These are phyloP conservation scores for Scaptodrosophila lebanonensis DNA, from an alignment of 1,140 invertebrate genomes.

Conservation along the genomic window DNA sequence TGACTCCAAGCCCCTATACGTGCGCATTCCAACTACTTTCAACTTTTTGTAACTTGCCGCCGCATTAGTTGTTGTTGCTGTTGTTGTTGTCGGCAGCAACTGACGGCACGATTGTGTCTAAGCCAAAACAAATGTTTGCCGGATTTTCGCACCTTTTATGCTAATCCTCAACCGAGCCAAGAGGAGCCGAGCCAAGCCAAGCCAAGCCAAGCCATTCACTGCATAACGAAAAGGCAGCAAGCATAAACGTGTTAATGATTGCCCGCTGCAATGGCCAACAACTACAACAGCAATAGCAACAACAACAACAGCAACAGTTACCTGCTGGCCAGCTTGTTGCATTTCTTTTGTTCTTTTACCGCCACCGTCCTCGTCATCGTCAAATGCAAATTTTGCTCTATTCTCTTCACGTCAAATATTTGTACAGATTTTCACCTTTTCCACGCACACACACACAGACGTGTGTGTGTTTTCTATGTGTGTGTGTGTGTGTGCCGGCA, in stretches of 20 bases:
- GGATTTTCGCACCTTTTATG: conserved; percentile 61
- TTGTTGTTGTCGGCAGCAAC: not conserved
- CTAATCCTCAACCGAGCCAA: conserved; percentile 25
- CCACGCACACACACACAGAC: not conserved
- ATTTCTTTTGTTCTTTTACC: conserved; percentile 63
- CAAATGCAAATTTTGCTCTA: conserved; percentile 68
- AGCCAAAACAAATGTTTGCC: conserved; percentile 32
- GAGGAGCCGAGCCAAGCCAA: conserved; percentile 8
- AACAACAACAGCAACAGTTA: conserved; percentile 33
- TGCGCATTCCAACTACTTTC: conserved; percentile 37
- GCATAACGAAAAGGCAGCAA: not conserved
- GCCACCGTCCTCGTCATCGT: conserved; percentile 10
- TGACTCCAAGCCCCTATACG: too few species aligned
- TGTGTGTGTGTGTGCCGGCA: conserved; percentile 5
- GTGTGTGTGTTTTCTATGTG: not conserved
- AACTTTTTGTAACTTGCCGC: conserved; percentile 25
- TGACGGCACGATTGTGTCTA: too few species aligned
- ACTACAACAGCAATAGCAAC: conserved; percentile 3
- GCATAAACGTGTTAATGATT: conserved; percentile 68
- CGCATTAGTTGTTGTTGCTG: not conserved
- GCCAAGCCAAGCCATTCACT: not conserved
- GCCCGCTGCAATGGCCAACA: conserved; percentile 6
- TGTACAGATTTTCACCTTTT: conserved; percentile 60
- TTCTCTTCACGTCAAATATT: conserved; percentile 67
- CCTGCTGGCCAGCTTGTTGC: conserved; percentile 20